A percentile compares a stretch with the other conserved stretches of the same genome.
These are phyloP conservation scores for Columba janthina DNA, from an alignment of 2,113 vertebrate genomes.

Conservation along the genomic window DNA sequence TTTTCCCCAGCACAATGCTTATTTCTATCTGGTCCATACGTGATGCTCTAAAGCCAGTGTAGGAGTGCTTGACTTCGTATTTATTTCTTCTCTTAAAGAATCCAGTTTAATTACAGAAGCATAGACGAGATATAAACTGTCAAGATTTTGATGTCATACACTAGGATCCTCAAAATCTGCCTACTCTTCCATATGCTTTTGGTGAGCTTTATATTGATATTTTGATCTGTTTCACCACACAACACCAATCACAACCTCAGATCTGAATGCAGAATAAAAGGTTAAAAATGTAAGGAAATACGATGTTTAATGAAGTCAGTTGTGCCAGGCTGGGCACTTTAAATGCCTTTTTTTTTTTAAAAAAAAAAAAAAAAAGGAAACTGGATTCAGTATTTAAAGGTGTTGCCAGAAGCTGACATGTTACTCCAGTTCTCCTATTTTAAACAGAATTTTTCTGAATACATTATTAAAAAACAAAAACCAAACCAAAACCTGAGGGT, in stretches of 20 bases:
- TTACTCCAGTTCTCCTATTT: neutral
- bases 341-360: neutral
- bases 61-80: neutral
- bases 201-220: neutral
- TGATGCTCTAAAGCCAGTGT: neutral
- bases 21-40: neutral
- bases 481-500: neutral
- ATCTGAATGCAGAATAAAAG: neutral
- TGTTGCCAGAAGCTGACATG: neutral
- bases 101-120: neutral
- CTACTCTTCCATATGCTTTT: neutral
- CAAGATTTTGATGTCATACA: neutral
- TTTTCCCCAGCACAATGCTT: neutral
- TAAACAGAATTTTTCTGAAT: neutral
- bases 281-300: neutral
- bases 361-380: neutral
- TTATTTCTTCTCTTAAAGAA: neutral
- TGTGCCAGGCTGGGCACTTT: neutral
- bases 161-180: conserved; percentile 1
- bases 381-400: neutral
- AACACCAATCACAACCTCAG: neutral
- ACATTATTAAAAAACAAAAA: neutral
- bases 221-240: neutral
- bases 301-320: neutral
- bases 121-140: neutral